Percentiles rank a stretch among this genome's conserved stretches.
These are phyloP conservation scores for Sula dactylatra DNA, from an alignment of 2,113 vertebrate genomes.

Conservation along the genomic window DNA sequence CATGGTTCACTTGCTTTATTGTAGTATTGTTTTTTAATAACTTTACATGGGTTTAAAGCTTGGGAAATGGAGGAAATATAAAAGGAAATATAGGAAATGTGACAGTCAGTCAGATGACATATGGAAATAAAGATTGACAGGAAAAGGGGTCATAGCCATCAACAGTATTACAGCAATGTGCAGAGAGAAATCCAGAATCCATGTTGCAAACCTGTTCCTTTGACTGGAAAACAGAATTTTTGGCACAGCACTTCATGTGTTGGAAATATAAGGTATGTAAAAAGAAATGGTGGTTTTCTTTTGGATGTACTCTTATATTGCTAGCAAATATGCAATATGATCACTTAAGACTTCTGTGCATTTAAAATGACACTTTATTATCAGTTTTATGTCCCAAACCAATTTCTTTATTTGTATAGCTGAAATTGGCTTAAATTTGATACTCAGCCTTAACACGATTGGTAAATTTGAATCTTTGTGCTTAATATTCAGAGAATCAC, in stretches of 20 bases:
- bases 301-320: neutral
- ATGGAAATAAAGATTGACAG: slow-evolving; percentile 7
- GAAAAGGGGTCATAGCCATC: neutral
- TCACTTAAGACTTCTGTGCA: neutral
- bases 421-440: neutral
- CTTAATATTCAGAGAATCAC: neutral
- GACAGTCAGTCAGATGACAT: neutral
- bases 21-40: neutral
- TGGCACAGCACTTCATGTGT: neutral
- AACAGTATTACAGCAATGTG: neutral
- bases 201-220: neutral
- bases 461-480: neutral
- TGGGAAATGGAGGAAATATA: neutral
- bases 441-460: neutral
- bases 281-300: neutral
- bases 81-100: neutral
- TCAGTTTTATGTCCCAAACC: neutral
- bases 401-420: neutral
- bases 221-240: slow-evolving; percentile 6
- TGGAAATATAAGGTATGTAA: neutral
- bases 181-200: neutral
- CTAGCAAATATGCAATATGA: neutral
- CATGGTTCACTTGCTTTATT: neutral
- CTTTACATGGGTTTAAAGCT: neutral
- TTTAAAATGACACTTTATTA: neutral